Evolutionary conservation across 2,888 invertebrate species (phyloP).

Genomic region (Ceriagrion tenellum): DNA sequence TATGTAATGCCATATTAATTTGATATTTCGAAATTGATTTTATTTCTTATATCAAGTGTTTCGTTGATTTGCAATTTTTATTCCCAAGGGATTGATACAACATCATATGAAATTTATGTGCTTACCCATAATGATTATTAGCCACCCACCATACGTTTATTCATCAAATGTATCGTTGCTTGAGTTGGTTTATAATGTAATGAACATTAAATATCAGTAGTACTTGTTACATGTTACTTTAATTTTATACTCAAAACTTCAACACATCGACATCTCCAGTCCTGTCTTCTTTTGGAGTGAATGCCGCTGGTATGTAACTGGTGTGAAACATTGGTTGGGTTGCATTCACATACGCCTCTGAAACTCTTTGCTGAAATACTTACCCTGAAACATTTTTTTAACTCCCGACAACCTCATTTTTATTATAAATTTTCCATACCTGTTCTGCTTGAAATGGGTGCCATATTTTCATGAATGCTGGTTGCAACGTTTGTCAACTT

Average conservation of each 20-base stretch:
- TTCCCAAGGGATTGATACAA: not conserved
- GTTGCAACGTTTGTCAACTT: no score
- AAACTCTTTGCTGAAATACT: not conserved
- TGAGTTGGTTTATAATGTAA: constrained; percentile 56
- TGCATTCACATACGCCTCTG: not conserved
- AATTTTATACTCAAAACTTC: constrained; percentile 38
- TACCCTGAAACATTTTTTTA: no score
- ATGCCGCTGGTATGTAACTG: not conserved
- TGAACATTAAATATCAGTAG: constrained; percentile 46
- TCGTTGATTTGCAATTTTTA: constrained; percentile 31
- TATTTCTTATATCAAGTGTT: not conserved
- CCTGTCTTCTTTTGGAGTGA: constrained; percentile 53
- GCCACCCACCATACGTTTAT: constrained; percentile 19
- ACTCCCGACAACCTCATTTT: no score
- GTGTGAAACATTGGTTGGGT: not conserved
- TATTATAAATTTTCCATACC: no score
- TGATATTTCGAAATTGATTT: not conserved
- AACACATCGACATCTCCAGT: constrained; percentile 23
- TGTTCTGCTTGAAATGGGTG: no score
- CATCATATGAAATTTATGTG: constrained; percentile 13
- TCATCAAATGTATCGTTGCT: constrained; percentile 56
- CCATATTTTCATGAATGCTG: no score
- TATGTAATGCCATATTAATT: constrained; percentile 16
- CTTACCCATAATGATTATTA: not conserved
- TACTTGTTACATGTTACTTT: constrained; percentile 49